Conservation (phyloP, 2,113 vertebrate species). For the Gnathonemus longibarbis region DNA sequence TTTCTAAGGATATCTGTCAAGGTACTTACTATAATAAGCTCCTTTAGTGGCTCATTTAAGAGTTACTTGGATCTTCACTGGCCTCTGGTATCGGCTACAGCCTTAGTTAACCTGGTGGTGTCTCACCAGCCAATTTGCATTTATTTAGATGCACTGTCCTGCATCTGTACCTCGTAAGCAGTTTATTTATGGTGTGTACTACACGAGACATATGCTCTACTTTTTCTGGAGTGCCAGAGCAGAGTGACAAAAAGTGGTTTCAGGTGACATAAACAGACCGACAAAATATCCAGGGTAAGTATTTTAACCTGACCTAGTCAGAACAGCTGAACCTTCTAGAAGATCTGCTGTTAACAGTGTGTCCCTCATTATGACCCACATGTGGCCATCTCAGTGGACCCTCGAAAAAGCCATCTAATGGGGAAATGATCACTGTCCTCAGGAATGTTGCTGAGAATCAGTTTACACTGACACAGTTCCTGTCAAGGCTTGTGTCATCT, state of each 20-base stretch:
- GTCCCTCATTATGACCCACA: neutral
- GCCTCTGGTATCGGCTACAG: slow-evolving; percentile 25
- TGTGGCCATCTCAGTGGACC: neutral
- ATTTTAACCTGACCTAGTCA: neutral
- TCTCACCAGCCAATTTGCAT: slow-evolving; percentile 25
- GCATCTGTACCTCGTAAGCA: neutral
- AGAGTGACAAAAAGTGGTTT: neutral
- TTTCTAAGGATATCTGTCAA: slow-evolving; percentile 38
- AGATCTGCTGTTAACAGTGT: neutral
- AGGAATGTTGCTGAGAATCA: neutral
- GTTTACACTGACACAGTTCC: neutral
- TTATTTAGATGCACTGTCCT: neutral
- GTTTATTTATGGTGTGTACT: neutral
- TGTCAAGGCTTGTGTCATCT: neutral
- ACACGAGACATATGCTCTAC: neutral
- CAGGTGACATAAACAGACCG: neutral
- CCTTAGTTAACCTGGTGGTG: slow-evolving; percentile 20
- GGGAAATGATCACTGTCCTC: neutral
- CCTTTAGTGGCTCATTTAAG: slow-evolving; percentile 39
- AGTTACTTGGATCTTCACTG: slow-evolving; percentile 15
- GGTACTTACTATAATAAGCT: slow-evolving; percentile 38
- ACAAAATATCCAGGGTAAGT: neutral
- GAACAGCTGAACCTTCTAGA: neutral
- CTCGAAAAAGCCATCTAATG: neutral
- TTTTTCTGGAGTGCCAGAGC: neutral